Base-by-base conservation (phyloP, 2,797 vertebrate species). In the Alauda arvensis region DNA sequence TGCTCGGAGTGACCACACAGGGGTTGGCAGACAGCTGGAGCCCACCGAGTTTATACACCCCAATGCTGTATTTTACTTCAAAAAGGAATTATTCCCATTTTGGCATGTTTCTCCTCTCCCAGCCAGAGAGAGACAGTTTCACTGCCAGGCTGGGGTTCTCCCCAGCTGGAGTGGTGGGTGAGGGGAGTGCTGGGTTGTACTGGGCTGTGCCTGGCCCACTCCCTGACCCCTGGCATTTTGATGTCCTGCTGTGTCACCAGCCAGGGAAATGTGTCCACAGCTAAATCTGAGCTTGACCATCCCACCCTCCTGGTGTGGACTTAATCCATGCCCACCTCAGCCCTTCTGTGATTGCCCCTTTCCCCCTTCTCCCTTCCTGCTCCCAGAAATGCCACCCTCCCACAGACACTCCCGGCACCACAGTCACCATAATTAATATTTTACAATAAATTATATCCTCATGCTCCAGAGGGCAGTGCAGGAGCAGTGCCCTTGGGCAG, bases 321-420 rank as follows among this genome's bases (percentile, higher is more conserved):
- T 28, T 28, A 20, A 29, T n/a, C 33, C 51, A 18, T 1, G 3
- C 19, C 2, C 0, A 15, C 28, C 42, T 60, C 5, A 0, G 29
- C 6, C 55, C 63, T 66, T 42, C 48, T 40, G 25, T 12, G 8
- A 52, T 19, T 1, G 0, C 10, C 37, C 55, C n/a, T 67, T 45
- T 62, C 31, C 28, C 11, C 56, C 45, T 63, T 26, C 43, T 46
- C 61, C n/a, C 31, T 45, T 45, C 42, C 42, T 40, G 31, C 62
- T 42, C 52, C 68, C 26, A 3, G 18, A 12, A 70, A 51, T 5
- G 25, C 25, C 1, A 0, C 12, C 78, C n/a, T 66, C 33, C 15
- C 43, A 15, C 10, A 0, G 1, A 9, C 0, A 1, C 53, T 31
- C 20, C 18, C 0, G 0, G 12, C 39, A 39, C 7, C 8, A 3